Evolutionary conservation across 2,888 invertebrate genomes (phyloP), one percentile per base, ranked within the genome.

Genomic region (Myathropa florea): DNA sequence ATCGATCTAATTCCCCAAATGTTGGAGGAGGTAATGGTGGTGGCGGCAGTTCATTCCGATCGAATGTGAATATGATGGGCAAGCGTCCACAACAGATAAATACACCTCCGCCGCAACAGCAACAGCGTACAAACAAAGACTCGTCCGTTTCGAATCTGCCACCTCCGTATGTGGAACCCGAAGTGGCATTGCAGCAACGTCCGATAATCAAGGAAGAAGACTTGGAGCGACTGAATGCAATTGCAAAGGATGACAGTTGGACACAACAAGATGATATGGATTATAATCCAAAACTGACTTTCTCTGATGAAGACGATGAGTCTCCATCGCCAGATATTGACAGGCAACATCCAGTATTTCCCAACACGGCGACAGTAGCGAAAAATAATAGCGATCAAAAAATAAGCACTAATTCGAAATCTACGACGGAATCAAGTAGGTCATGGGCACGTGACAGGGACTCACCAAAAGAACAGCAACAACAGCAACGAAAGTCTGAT

Each of bases 221-320:
- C 92, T 94, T 98, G 90, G 97, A 96, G 90, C 96, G 97, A 81
- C 96, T 98, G 94, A 98, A 98, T 93, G 97, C 98, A 91, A 96
- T 98, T 89, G 95, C 97, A 60, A 95, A 96, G 90, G 96, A 97
- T 91, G 96, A 96, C 90, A 98, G 98, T 88, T 98, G 98, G 98
- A 97, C 97, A 80, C 96, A 96, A 89, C 96, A 97, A 90, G 97
- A 97, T 91, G 98, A 98, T 92, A 97, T 98, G 91, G 98, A 98
- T 93, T 98, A 98, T 92, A 97, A 97, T 94, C 97, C 98, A 93
- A 98, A 98, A 93, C 93, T 98, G 91, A 96, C 97, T 89, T 98
- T 98, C 93, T 98, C 98, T 91, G 98, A 98, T 93, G 98, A 98
- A 91, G 98, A 98, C 93, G 98, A 98, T 90, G 98, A 98, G 92